Evolutionary conservation across 1,140 invertebrate species (phyloP).

Genomic region (Paramacrobiotus metropolitanus): DNA sequence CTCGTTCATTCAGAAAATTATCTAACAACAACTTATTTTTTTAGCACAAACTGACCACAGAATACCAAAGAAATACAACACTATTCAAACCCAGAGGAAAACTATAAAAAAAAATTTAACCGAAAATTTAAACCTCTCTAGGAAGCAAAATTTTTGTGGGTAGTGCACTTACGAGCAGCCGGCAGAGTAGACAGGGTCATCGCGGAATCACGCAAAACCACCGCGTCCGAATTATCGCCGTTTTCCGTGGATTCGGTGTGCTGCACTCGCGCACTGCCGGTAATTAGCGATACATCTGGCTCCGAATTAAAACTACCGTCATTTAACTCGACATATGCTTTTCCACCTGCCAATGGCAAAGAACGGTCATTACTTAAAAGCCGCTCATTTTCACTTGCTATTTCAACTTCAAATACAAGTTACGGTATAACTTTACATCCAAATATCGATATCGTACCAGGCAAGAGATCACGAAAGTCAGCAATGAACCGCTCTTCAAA

Average conservation of each 20-base stretch:
- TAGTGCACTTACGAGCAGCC: background rate
- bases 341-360: background rate
- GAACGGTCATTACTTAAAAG: background rate
- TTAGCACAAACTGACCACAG: background rate
- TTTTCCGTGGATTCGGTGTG: too few relatives aligned
- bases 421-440: too few relatives aligned
- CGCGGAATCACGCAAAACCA: background rate
- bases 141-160: background rate
- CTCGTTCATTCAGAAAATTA: constrained; percentile 13
- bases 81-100: background rate
- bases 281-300: constrained; percentile 3
- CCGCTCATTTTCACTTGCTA: constrained; percentile 2
- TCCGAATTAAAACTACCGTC: background rate
- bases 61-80: background rate
- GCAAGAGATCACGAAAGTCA: constrained; percentile 49
- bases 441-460: too few relatives aligned
- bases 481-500: constrained; percentile 38
- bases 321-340: background rate
- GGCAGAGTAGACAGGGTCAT: background rate
- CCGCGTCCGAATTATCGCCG: background rate
- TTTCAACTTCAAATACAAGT: too few relatives aligned
- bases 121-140: background rate
- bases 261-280: too few relatives aligned
- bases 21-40: background rate
- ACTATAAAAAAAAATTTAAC: background rate